Evolutionary conservation across 1,140 invertebrate genomes (phyloP).

Genomic region (Trachymyrmex cornetzi): DNA sequence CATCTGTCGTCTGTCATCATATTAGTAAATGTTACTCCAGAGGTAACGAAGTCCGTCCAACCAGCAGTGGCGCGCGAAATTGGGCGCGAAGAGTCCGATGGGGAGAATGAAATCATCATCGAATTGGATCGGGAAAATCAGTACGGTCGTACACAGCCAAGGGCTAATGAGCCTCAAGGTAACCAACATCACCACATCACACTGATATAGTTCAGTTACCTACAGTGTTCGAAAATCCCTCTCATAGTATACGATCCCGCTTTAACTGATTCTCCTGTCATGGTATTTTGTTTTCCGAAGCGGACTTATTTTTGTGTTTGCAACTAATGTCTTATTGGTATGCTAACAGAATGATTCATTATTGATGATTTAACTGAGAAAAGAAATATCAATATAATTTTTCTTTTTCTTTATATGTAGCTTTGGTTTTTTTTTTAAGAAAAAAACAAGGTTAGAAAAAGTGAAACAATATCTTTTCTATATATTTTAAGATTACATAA

Average conservation of each 20-base stretch:
- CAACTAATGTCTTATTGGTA: slow-evolving; percentile 5
- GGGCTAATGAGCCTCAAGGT: slow-evolving; percentile 87
- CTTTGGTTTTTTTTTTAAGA: neutral
- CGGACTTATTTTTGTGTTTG: slow-evolving; percentile 16
- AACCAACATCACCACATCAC: slow-evolving; percentile 74
- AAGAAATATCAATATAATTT: neutral
- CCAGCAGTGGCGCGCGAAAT: slow-evolving; percentile 83
- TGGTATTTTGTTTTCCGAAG: slow-evolving; percentile 25
- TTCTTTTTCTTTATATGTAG: neutral
- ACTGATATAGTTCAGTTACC: slow-evolving; percentile 1
- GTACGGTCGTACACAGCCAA: slow-evolving; percentile 86
- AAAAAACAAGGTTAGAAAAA: neutral
- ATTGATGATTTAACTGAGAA: neutral
- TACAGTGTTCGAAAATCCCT: neutral
- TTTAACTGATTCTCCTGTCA: slow-evolving; percentile 8
- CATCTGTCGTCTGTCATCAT: slow-evolving; percentile 68
- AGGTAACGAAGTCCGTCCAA: slow-evolving; percentile 85
- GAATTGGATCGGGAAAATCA: slow-evolving; percentile 86
- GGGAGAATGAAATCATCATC: slow-evolving; percentile 87
- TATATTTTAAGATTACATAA: neutral
- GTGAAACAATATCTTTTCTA: neutral
- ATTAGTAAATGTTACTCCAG: slow-evolving; percentile 84
- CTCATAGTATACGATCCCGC: slow-evolving; percentile 13
- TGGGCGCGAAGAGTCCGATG: slow-evolving; percentile 84
- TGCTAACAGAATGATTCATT: neutral